phyloP scores from a whole-genome alignment of 2,113 vertebrate genomes.

The Dasyprocta punctata region DNA sequence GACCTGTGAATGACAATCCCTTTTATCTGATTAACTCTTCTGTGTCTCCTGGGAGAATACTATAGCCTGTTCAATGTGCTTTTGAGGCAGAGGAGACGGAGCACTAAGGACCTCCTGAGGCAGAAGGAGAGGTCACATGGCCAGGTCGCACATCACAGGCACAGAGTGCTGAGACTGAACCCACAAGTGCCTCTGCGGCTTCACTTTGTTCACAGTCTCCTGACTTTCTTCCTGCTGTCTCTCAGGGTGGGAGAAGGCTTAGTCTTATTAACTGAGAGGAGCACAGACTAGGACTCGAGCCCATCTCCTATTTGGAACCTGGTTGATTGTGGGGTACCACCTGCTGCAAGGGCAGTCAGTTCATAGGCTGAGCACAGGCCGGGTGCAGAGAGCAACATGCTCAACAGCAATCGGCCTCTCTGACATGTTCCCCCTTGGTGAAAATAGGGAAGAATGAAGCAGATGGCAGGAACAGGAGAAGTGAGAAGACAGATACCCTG shows the following conservation, averaged over 20 bases:
- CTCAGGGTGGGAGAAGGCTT: too few relatives aligned
- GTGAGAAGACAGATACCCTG: not conserved
- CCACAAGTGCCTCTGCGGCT: accelerated
- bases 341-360: not conserved
- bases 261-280: not conserved
- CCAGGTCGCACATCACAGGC: not conserved
- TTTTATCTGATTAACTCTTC: conserved; percentile 31
- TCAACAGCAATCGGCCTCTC: not conserved
- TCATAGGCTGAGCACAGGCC: not conserved
- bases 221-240: not conserved
- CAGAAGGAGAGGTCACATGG: not conserved
- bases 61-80: not conserved
- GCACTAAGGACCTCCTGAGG: not conserved
- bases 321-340: not conserved
- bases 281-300: not conserved
- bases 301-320: not conserved
- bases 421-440: not conserved
- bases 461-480: not conserved
- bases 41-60: not conserved
- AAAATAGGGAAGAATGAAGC: not conserved
- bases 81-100: not conserved
- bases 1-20: not conserved
- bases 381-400: not conserved
- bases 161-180: not conserved
- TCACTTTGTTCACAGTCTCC: not conserved